Conservation (phyloP, 2,113 vertebrate species). For the Murina feae region DNA sequence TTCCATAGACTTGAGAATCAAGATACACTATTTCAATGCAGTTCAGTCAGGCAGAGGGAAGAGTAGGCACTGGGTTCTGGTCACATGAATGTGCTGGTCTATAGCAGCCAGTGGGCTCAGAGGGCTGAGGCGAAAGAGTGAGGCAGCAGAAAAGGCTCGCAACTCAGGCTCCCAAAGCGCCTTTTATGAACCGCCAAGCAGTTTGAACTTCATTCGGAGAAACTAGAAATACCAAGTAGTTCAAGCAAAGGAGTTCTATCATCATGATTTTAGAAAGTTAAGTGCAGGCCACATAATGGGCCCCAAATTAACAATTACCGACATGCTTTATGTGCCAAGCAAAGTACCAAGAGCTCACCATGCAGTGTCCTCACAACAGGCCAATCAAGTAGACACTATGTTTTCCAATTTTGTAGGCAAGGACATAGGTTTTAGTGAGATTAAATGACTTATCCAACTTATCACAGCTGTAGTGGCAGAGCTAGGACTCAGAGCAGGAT, state of each 20-base stretch:
- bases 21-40: neutral
- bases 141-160: neutral
- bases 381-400: fast-evolving
- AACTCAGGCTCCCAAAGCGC: neutral
- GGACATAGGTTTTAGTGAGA: neutral
- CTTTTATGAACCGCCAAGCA: neutral
- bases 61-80: neutral
- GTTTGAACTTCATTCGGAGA: neutral
- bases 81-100: neutral
- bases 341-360: neutral
- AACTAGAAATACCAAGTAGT: neutral
- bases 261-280: neutral
- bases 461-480: neutral
- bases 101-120: neutral
- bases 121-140: neutral
- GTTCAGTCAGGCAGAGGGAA: neutral
- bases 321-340: fast-evolving
- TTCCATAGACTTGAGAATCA: neutral
- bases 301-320: neutral
- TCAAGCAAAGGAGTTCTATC: neutral
- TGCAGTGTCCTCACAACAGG: neutral
- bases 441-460: neutral
- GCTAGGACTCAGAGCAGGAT: neutral
- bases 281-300: neutral
- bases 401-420: neutral